Evolutionary conservation across 2,113 vertebrate genomes (phyloP).

Genomic region (Bucco capensis): DNA sequence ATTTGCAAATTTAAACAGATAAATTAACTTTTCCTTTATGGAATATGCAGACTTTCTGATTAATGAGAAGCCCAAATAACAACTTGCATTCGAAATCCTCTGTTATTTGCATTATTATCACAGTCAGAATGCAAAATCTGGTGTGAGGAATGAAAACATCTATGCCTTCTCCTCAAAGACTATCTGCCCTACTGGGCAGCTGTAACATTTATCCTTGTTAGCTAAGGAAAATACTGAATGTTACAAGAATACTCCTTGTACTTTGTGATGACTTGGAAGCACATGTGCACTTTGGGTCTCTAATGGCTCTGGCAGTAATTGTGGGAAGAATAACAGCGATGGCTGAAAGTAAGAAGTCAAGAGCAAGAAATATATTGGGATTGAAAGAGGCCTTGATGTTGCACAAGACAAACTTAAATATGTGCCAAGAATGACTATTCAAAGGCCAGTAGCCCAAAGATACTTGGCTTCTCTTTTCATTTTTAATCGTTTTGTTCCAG

Average conservation of each 20-base stretch:
- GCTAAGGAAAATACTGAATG: background rate
- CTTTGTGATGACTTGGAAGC: slow-evolving; percentile 46
- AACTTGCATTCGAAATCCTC: background rate
- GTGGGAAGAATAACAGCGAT: background rate
- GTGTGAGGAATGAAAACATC: background rate
- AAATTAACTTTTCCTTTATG: background rate
- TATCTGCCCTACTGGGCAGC: background rate
- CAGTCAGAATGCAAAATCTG: background rate
- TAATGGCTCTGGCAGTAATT: background rate
- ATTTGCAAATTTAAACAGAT: background rate
- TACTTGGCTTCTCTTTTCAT: background rate
- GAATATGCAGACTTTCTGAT: background rate
- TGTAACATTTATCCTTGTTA: background rate
- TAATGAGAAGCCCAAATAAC: background rate
- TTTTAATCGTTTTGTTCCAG: slow-evolving; percentile 11
- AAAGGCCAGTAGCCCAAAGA: slow-evolving; percentile 17
- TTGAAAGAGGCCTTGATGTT: slow-evolving; percentile 3
- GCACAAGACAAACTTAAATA: background rate
- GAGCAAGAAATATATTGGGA: background rate
- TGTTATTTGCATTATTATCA: background rate
- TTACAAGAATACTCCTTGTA: background rate
- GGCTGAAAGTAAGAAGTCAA: background rate
- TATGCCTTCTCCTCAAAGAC: background rate
- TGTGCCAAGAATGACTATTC: background rate
- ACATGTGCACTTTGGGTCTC: background rate